phyloP scores from a whole-genome alignment of 2,113 vertebrate species.

The Ptyas mucosa region DNA sequence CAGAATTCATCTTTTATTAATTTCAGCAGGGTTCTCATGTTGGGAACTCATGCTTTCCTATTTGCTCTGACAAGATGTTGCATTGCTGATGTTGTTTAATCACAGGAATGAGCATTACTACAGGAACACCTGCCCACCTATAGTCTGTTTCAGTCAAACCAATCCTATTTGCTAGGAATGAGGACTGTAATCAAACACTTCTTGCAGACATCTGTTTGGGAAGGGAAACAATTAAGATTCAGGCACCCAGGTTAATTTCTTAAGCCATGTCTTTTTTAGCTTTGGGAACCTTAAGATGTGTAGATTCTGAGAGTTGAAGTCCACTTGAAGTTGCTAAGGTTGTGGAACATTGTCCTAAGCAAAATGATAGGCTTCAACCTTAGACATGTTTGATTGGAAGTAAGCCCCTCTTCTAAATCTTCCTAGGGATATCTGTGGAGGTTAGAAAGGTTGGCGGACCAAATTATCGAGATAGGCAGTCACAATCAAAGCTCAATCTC shows the following conservation, averaged over 20 bases:
- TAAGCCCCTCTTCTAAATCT: neutral
- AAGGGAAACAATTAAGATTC: neutral
- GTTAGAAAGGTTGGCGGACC: neutral
- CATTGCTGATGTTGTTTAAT: neutral
- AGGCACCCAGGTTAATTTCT: neutral
- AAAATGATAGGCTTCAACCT: neutral
- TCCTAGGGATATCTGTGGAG: neutral
- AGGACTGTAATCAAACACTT: neutral
- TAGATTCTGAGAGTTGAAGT: neutral
- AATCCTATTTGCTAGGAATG: neutral
- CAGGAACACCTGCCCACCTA: neutral
- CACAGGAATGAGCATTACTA: neutral
- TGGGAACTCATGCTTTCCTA: neutral
- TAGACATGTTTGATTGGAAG: neutral
- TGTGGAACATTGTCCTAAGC: neutral
- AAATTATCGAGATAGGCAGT: neutral
- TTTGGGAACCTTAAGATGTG: neutral
- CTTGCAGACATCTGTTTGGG: neutral
- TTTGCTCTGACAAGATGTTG: neutral
- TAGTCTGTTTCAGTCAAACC: neutral
- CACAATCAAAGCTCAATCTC: neutral
- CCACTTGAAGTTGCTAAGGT: neutral
- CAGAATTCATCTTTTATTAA: neutral
- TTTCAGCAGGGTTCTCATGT: neutral
- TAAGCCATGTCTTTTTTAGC: neutral